Conservation (phyloP, 92 coral and sea anemone species). For the Paramuricea clavata region DNA sequence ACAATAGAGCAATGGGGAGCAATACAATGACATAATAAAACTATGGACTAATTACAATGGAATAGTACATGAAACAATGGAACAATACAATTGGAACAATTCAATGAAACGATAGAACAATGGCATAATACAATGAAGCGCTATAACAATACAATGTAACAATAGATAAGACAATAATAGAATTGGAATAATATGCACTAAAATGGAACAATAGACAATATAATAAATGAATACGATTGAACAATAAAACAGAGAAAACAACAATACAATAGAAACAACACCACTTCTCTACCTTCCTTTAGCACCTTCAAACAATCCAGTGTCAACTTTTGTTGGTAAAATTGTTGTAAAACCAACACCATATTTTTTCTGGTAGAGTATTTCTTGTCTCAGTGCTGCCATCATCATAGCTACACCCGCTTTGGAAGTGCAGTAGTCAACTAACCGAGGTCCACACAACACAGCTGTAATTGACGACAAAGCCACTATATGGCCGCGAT, state of each 20-base stretch:
- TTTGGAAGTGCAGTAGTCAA: constrained; percentile 91
- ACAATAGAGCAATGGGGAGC: too few species aligned
- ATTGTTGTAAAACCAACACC: constrained; percentile 88
- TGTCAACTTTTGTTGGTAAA: constrained; percentile 83
- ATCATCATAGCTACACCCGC: constrained; percentile 92
- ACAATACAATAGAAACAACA: not conserved
- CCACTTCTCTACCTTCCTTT: constrained; percentile 71
- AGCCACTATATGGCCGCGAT: constrained; percentile 88
- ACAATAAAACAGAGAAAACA: not conserved
- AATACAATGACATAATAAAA: too few species aligned
- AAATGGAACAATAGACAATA: too few species aligned
- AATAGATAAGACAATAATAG: too few species aligned
- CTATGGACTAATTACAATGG: not conserved
- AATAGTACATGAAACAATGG: too few species aligned
- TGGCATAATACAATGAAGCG: not conserved
- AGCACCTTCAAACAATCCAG: constrained; percentile 95
- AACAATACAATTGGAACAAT: not conserved
- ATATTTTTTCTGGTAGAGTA: constrained; percentile 53
- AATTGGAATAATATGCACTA: too few species aligned
- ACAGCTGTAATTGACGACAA: constrained; percentile 82
- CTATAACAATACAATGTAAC: not conserved
- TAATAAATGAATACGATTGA: not conserved
- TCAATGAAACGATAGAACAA: not conserved
- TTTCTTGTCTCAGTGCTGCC: constrained; percentile 89
- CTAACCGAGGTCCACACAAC: constrained; percentile 79